Evolutionary conservation across 2,113 vertebrate genomes (phyloP).

Genomic region (Tetraodon nigroviridis): DNA sequence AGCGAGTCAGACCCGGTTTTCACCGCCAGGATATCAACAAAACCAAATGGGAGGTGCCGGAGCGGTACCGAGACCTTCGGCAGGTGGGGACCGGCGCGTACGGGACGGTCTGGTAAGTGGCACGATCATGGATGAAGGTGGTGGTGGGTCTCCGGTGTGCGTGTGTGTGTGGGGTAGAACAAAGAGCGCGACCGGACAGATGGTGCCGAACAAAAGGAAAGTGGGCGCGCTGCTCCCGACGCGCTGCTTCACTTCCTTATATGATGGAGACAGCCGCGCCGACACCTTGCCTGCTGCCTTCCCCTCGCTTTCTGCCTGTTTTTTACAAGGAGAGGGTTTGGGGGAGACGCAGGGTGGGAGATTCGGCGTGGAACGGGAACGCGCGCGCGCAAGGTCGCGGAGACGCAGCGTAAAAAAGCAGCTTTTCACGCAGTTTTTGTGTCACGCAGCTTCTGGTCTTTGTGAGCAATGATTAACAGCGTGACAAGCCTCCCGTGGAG

Average conservation of each 20-base stretch:
- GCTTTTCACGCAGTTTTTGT: not conserved
- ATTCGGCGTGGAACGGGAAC: too few species aligned
- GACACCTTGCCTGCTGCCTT: not conserved
- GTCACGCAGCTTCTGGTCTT: conserved; percentile 10
- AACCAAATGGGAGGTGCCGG: conserved; percentile 87
- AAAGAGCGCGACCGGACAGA: not conserved
- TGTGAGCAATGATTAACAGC: conserved; percentile 47
- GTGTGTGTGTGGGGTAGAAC: too few species aligned
- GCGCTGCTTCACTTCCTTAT: conserved; percentile 56
- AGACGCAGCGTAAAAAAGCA: not conserved
- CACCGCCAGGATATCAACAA: conserved; percentile 87
- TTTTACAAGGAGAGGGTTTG: too few species aligned
- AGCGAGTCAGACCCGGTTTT: conserved; percentile 76
- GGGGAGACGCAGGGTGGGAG: too few species aligned
- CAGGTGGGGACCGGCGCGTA: conserved; percentile 92
- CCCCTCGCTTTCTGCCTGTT: too few species aligned
- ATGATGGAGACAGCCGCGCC: conserved; percentile 34
- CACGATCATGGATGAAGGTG: too few species aligned
- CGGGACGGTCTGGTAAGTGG: conserved; percentile 92
- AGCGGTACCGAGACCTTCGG: conserved; percentile 83
- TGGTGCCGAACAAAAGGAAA: conserved; percentile 53
- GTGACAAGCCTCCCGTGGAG: conserved; percentile 18
- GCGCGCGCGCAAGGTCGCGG: not conserved
- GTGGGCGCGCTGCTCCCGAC: conserved; percentile 17
- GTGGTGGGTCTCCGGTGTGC: not conserved